Percentiles rank a stretch among this genome's conserved stretches.
These are phyloP conservation scores for Notospermus geniculatus DNA, from an alignment of 1,140 invertebrate genomes.

Conservation along the genomic window DNA sequence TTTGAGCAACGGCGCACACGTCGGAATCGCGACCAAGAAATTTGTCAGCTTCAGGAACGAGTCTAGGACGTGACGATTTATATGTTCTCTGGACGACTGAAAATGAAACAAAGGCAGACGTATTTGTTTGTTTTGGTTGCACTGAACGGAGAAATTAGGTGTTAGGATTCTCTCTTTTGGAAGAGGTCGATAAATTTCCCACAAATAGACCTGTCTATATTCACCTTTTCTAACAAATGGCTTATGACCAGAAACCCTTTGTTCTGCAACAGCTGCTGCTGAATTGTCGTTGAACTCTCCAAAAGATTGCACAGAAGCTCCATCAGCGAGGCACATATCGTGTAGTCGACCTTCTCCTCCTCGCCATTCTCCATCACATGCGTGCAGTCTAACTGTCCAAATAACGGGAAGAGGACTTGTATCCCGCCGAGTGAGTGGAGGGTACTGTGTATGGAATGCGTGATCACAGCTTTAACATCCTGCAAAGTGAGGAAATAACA, in stretches of 20 bases:
- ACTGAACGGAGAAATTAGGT: no score
- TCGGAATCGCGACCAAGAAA: constrained; percentile 90
- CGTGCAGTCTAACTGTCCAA: constrained; percentile 93
- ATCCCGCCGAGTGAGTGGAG: constrained; percentile 98
- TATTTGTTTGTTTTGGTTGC: no score
- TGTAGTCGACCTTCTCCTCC: constrained; percentile 50
- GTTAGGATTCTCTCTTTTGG: no score
- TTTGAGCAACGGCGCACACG: constrained; percentile 92
- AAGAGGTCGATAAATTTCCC: not conserved
- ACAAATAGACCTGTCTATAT: not conserved
- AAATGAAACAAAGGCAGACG: constrained; percentile 18
- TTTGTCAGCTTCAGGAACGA: constrained; percentile 94
- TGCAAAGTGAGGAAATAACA: no score
- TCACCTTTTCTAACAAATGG: constrained; percentile 84
- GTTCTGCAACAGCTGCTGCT: constrained; percentile 98
- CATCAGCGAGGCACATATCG: constrained; percentile 82
- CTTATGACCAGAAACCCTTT: constrained; percentile 97
- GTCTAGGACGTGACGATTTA: constrained; percentile 87
- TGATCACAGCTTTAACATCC: constrained; percentile 98
- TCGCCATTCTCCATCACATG: constrained; percentile 41
- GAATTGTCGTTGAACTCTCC: constrained; percentile 92
- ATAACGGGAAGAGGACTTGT: constrained; percentile 94
- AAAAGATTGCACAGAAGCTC: constrained; percentile 96
- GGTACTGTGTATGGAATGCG: constrained; percentile 97
- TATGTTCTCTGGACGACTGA: constrained; percentile 82